Base-by-base conservation (phyloP, 2,797 vertebrate species). In the Danio aesculapii region DNA sequence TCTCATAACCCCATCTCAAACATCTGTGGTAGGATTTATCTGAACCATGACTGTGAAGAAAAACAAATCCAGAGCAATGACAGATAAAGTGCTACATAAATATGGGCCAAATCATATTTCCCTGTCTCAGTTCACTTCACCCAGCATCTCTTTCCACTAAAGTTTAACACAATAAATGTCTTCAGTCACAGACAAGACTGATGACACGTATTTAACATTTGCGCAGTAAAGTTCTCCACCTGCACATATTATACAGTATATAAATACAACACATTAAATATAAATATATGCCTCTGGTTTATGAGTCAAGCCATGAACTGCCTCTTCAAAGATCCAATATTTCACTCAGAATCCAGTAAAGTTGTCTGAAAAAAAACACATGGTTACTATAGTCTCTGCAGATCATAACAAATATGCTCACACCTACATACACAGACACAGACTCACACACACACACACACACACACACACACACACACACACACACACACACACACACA, bases 71-170 rank as follows among this genome's bases (percentile, higher is more conserved):
- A 71, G 6, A 11, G 7, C 52, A 44, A 21, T 72, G 70, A 58
- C 70, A 78, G 76, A 78, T 78, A 59, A 78, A 59, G 64, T 39
- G 41, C 53, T 58, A 10, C 17, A 62, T 17, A 58, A 49, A 79
- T 71, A 61, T 41, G 77, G 67, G 46, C 44, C 62, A 79, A 79
- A 39, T 61, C 75, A 55, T 30, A 50, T 66, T 57, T 55, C 44
- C 52, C 52, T 19, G 43, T 64, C 39, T 55, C 41, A 44, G 47
- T 59, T 47, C 17, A 58, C 19, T 39, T 59, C 67, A 41, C 53
- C 66, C 13, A 21, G 8, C 52, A 58, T 39, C 53, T 58, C 17
- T 19, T 46, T 68, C 66, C 55, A 62, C 14, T 63, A 39, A 77
- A 64, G 61, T 53, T 21, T 49, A 67, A 49, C 44, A 16, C 47